Evolutionary conservation across 2,797 vertebrate genomes (phyloP), one percentile per base, ranked within the genome.

Genomic region (Taenioides sp.): DNA sequence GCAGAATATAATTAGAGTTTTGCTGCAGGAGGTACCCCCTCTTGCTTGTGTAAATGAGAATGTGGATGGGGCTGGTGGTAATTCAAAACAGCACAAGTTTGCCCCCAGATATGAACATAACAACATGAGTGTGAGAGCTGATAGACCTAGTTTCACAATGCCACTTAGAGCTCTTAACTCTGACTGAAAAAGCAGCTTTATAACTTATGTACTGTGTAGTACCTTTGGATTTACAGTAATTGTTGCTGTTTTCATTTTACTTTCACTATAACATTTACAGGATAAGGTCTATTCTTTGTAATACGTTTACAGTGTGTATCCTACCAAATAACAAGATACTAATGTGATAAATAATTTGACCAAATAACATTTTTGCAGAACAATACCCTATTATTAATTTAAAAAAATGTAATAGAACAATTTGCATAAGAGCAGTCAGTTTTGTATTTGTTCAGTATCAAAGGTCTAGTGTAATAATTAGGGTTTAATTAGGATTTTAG

Each of bases 1-100:
- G n/a, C 74, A 76, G 76, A 87, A 63, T n/a, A 43, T 87, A 86
- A 91, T 88, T 83, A 88, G 74, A 85, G 79, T 82, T 82, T 77
- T 84, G 77, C 81, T 81, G 75, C 71, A 81, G 78, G 84, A 86
- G 84, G 81, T 72, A 65, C 68, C 63, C 72, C 72, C 75, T 50
- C 52, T 50, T 25, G 69, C 58, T 69, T 50, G 31, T 72, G 74
- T 80, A 67, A 67, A 76, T 40, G 65, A 72, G 70, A 69, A 65
- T 69, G 65, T 65, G 65, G 52, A 65, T 55, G 67, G 65, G 67
- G 64, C 54, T 80, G 70, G 50, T 59, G 69, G 71, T 81, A 72
- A 77, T 82, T 86, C 28, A 57, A 77, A 70, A 25, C 70, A 74
- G 61, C 66, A 69, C 69, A 67, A 55, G 60, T 66, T 55, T 77